Base-by-base conservation (phyloP, 2,888 invertebrate genomes). In the Epirrhoe alternata region DNA sequence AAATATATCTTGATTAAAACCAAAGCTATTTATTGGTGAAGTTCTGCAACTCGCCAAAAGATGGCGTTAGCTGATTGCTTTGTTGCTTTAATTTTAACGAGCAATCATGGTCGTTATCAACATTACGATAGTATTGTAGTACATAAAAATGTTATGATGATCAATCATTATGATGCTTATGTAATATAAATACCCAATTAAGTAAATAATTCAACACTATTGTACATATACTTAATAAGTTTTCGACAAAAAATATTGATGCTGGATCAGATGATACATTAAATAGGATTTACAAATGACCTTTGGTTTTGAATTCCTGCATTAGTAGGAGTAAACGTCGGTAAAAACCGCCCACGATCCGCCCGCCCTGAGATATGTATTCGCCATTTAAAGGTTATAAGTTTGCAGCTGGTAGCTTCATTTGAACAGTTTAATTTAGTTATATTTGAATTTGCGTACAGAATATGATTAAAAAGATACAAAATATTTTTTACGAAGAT, bases 351-450 rank as follows among this genome's bases (percentile, higher is more conserved):
- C 74, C 77, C 70, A 71, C 76, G 58, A 4, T 6, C 61, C 63
- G 65, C 71, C 69, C 68, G 63, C 64, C 65, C 59, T 24, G 54
- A 65, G 63, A 65, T 69, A 66, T 70, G 64, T 66, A 63, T 59
- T 74, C 74, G 73, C 74, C 73, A 77, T 78, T 76, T 76, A 77
- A 76, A 77, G 53, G 53, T 53, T 52, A 52, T 42, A 10, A 10
- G 35, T 24, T 35, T 35, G 14, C 7, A 14, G 14, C 47, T 47
- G 14, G 5, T 16, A 47, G 6, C 47, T 47, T 5, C 14, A 47
- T 47, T 16, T 47, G 2, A 47, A 16, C 16, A 6, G 47, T 6
- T 47, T 1, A 6, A 47, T 16, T 47, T 47, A 47, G 47, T 38
- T 38, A 0, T 12, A 42, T 12, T 42, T 1, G 0, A 4, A 10